Conservation (phyloP, 2,888 invertebrate genomes). For the Idaea biselata region DNA sequence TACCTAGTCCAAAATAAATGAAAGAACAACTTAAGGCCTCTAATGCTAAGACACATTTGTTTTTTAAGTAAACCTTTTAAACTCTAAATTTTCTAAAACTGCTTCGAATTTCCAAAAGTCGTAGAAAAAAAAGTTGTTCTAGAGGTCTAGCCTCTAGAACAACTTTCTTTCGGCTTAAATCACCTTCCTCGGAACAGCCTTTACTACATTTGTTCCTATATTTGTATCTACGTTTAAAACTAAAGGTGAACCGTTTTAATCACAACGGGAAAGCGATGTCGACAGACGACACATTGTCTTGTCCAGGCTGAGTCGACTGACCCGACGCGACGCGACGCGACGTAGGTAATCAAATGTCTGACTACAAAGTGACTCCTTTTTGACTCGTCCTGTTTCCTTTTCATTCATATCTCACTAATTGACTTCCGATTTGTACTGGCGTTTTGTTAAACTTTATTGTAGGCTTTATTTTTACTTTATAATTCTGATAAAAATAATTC, state of each 20-base stretch:
- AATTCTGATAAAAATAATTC: no score
- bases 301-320: slow-evolving; percentile 22
- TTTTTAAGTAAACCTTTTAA: no score
- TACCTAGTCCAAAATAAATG: no score
- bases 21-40: no score
- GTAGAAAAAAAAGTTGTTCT: no score
- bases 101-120: no score
- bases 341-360: slow-evolving; percentile 76
- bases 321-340: slow-evolving; percentile 39
- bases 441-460: slow-evolving; percentile 10
- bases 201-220: no score
- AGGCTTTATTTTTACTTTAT: background rate
- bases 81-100: no score
- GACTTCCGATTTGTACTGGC: slow-evolving; percentile 66
- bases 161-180: no score
- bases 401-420: slow-evolving; percentile 67
- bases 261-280: slow-evolving; percentile 9
- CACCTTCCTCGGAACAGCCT: no score
- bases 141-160: no score
- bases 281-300: slow-evolving; percentile 46
- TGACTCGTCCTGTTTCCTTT: slow-evolving; percentile 58
- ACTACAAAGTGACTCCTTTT: slow-evolving; percentile 70
- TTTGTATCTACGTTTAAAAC: background rate
- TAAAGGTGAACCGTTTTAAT: slow-evolving; percentile 18
- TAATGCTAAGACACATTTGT: no score